Evolutionary conservation across 2,797 vertebrate species (phyloP), one percentile per base, ranked within the genome.

Genomic region (Botia kubotai): DNA sequence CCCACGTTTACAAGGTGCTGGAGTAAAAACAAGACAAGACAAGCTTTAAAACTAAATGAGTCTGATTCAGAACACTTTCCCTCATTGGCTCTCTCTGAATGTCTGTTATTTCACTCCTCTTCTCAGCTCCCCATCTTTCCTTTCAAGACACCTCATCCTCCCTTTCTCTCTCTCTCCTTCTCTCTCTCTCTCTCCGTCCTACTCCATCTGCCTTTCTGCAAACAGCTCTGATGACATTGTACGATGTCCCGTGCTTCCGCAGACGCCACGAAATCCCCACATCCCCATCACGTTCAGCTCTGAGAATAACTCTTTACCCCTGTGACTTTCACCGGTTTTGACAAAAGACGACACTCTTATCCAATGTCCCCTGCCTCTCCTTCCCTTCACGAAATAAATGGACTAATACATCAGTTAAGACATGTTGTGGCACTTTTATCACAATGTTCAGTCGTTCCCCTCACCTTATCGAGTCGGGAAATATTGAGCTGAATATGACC

Each of bases 351-450:
- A 58, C 73, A 26, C 68, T 58, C 58, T 82, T 80, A 80, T 80
- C 71, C 71, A 68, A 26, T 57, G 76, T 72, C 26, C 69, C 48
- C 39, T 83, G 70, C 65, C n/a, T 80, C 77, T 82, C 69, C 48
- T 69, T 80, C 43, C 60, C 66, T 66, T 72, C 72, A 74, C 62
- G 0, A 77, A 82, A 77, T 82, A 84, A 84, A 81, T 74, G 65
- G 65, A 6, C 23, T 76, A 66, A 81, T 83, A 72, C 33, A 72
- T 84, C 72, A 83, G 72, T 53, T 55, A 19, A 60, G 58, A 72
- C 43, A 81, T 53, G 19, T 46, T 57, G 65, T 82, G 79, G 76
- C 83, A 70, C 66, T 82, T 85, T 82, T 67, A 84, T 82, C 69
- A 76, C 67, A 70, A 60, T 60, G 36, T 50, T 33, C 33, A 33